Conservation (phyloP, 2,113 vertebrate species). For the Oreochromis niloticus region DNA sequence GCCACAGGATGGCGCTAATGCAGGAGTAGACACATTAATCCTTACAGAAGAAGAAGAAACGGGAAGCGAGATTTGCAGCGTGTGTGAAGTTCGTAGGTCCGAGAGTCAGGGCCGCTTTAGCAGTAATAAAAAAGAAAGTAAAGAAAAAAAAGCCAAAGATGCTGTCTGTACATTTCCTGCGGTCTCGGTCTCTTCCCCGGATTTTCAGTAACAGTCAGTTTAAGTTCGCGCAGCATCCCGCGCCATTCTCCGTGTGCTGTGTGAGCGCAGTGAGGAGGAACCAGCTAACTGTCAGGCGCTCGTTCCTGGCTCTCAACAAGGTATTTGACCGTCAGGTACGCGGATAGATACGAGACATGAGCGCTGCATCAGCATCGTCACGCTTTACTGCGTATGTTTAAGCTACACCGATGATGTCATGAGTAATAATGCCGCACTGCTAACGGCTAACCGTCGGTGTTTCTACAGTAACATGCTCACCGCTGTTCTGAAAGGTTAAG, state of each 20-base stretch:
- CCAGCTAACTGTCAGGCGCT: neutral
- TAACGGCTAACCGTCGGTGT: neutral
- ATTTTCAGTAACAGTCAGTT: neutral
- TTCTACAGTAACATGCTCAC: neutral
- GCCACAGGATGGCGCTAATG: rapidly evolving
- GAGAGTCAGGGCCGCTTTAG: neutral
- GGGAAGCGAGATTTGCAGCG: neutral
- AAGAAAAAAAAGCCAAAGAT: neutral
- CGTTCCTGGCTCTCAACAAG: neutral
- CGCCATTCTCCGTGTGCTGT: neutral
- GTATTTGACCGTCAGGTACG: neutral
- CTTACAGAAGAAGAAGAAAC: neutral
- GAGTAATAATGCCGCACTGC: neutral
- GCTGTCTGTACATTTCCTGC: neutral
- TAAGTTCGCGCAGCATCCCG: neutral
- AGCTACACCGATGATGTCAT: neutral
- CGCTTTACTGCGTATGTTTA: neutral
- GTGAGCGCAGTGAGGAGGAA: neutral
- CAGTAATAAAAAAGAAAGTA: neutral
- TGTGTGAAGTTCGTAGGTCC: neutral
- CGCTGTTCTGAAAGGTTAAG: neutral
- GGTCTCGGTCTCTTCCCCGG: neutral
- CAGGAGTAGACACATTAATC: neutral
- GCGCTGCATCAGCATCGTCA: rapidly evolving
- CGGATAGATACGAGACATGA: neutral